Evolutionary conservation across 2,797 vertebrate species (phyloP).

Genomic region (Arctocebus calabarensis): DNA sequence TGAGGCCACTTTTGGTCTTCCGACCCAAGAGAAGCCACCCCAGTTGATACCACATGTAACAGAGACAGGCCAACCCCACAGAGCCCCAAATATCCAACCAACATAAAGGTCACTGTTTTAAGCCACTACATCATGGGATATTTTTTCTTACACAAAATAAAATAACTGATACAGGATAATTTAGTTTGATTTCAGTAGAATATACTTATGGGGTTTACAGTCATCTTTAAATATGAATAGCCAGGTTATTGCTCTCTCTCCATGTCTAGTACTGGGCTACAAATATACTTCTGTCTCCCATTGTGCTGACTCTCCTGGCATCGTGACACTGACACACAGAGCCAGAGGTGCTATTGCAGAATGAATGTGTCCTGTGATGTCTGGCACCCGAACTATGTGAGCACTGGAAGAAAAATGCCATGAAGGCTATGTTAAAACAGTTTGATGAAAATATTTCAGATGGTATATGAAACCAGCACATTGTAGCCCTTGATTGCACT

Average conservation of each 20-base stretch:
- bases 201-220: neutral
- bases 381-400: constrained; percentile 12
- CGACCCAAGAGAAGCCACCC: neutral
- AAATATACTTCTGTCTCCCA: neutral
- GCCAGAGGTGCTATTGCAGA: neutral
- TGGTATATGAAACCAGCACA: no score
- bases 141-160: neutral
- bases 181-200: neutral
- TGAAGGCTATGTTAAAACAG: no score
- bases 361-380: neutral
- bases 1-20: neutral
- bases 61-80: neutral
- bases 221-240: neutral
- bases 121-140: neutral
- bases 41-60: neutral
- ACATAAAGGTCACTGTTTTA: neutral
- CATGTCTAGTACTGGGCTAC: neutral
- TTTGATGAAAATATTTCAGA: no score
- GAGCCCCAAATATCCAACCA: neutral
- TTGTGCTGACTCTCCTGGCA: neutral
- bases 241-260: constrained; percentile 33
- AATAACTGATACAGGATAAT: neutral
- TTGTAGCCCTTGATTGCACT: no score
- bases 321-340: neutral
- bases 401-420: constrained; percentile 34